phyloP scores from a whole-genome alignment of 2,888 invertebrate species.

The Rhorus exstirpatorius region DNA sequence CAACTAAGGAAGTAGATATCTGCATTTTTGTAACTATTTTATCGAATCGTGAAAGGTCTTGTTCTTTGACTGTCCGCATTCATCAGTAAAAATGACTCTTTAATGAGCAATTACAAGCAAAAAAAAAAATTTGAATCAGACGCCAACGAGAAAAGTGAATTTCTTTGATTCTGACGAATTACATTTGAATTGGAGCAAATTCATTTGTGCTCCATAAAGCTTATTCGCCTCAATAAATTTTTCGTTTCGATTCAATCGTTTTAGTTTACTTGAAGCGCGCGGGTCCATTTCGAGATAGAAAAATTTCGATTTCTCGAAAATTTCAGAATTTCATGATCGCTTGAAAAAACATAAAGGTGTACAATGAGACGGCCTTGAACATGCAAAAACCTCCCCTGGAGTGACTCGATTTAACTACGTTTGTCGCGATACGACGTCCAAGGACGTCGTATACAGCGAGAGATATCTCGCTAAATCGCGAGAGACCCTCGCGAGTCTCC shows the following conservation, averaged over 20 bases:
- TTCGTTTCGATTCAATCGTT: too few species aligned
- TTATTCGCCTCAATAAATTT: not conserved
- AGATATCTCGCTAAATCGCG: slow-evolving; percentile 49
- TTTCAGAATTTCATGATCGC: too few species aligned
- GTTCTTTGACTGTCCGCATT: slow-evolving; percentile 2
- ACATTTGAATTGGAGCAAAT: not conserved
- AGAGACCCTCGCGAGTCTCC: slow-evolving; percentile 43
- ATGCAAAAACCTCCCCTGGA: slow-evolving; percentile 7
- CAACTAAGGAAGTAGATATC: slow-evolving; percentile 19
- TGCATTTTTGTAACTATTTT: slow-evolving; percentile 22
- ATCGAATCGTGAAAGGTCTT: slow-evolving; percentile 6
- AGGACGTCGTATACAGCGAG: not conserved
- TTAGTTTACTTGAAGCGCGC: too few species aligned
- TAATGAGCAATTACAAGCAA: not conserved
- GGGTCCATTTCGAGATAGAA: too few species aligned
- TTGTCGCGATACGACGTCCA: slow-evolving; percentile 10
- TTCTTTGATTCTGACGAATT: not conserved
- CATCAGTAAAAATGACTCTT: not conserved
- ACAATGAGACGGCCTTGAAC: not conserved
- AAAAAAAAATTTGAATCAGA: not conserved
- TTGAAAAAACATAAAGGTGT: too few species aligned
- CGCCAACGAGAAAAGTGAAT: slow-evolving; percentile 3
- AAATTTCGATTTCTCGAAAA: too few species aligned
- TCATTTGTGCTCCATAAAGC: not conserved
- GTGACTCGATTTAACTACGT: slow-evolving; percentile 8